Evolutionary conservation across 2,113 vertebrate genomes (phyloP).

Genomic region (Morone saxatilis): DNA sequence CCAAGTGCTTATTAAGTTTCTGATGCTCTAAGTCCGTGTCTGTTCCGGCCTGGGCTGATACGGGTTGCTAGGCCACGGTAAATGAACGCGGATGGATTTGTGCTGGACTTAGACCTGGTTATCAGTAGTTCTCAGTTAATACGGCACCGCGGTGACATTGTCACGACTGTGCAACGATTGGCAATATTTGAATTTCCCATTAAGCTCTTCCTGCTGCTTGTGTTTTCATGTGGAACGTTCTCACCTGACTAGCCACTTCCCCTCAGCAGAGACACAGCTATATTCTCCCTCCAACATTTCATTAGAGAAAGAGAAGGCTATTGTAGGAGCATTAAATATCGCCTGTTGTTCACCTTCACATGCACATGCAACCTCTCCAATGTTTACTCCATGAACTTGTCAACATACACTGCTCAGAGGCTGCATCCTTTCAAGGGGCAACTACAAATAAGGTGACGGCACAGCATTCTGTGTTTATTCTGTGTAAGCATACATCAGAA

Average conservation of each 20-base stretch:
- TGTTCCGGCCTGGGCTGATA: constrained; percentile 78
- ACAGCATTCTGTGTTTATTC: constrained; percentile 36
- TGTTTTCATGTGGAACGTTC: constrained; percentile 76
- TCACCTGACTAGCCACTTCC: constrained; percentile 45
- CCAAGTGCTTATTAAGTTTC: constrained; percentile 83
- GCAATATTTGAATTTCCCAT: constrained; percentile 78
- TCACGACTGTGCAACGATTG: constrained; percentile 68
- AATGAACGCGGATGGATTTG: constrained; percentile 83
- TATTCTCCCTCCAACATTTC: constrained; percentile 21
- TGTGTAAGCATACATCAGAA: constrained; percentile 50
- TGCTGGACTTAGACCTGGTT: constrained; percentile 87
- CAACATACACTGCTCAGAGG: constrained; percentile 30
- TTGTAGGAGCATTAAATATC: not conserved
- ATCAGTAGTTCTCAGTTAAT: constrained; percentile 77
- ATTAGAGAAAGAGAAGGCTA: constrained; percentile 34
- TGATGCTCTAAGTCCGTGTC: constrained; percentile 80
- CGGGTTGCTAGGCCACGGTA: constrained; percentile 68
- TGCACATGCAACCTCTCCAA: constrained; percentile 28
- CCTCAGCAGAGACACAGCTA: constrained; percentile 21
- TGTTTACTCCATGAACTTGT: constrained; percentile 46
- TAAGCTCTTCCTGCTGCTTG: constrained; percentile 62
- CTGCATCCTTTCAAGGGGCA: constrained; percentile 31
- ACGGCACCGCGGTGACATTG: constrained; percentile 63
- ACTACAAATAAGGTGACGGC: constrained; percentile 48
- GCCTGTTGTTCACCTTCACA: constrained; percentile 51